These are phyloP conservation scores for Acleris holmiana DNA, from an alignment of 2,888 invertebrate species.

Conservation along the genomic window DNA sequence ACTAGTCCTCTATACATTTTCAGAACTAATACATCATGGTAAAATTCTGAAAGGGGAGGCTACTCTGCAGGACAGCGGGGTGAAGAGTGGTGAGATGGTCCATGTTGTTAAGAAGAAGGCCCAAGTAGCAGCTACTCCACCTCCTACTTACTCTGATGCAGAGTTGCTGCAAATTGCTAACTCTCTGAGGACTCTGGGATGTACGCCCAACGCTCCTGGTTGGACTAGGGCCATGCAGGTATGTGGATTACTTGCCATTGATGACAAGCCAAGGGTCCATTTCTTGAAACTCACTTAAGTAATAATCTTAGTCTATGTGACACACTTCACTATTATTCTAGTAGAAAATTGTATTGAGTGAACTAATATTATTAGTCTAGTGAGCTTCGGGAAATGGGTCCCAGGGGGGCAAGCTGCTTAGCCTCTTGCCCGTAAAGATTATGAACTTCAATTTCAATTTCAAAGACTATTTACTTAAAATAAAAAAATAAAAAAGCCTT, in stretches of 20 bases:
- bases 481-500: no score
- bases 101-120: conserved; percentile 83
- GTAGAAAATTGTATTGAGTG: no score
- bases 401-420: no score
- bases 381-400: no score
- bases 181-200: conserved; percentile 85
- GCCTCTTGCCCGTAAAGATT: no score
- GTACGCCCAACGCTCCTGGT: conserved; percentile 83
- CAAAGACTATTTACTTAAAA: no score
- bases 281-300: no score
- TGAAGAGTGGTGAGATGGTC: conserved; percentile 83
- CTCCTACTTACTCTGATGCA: conserved; percentile 81
- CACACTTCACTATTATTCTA: no score
- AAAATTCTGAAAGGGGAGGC: conserved; percentile 86
- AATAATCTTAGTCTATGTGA: no score
- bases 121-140: conserved; percentile 58
- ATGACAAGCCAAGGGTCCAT: no score
- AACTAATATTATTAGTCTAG: no score
- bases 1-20: conserved; percentile 38
- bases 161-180: conserved; percentile 86
- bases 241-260: conserved; percentile 31
- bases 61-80: conserved; percentile 86
- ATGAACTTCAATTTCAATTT: no score
- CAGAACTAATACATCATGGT: conserved; percentile 90
- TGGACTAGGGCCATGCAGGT: conserved; percentile 88